These are phyloP conservation scores for Leptopilina clavipes DNA, from an alignment of 1,140 invertebrate species.

Conservation along the genomic window DNA sequence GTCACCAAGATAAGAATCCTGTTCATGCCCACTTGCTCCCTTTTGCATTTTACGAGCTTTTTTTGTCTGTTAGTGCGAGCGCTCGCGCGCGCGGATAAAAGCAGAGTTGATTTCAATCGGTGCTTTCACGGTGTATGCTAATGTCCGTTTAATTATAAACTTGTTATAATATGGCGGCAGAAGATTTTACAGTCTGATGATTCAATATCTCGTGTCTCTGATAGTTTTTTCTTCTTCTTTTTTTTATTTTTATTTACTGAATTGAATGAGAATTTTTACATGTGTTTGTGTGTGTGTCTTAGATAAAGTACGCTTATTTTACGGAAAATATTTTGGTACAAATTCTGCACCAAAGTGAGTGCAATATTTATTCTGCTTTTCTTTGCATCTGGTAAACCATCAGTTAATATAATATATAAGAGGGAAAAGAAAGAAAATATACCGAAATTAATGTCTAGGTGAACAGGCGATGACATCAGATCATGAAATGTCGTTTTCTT, in stretches of 20 bases:
- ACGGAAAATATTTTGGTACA: too few relatives aligned
- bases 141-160: slow-evolving; percentile 5
- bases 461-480: slow-evolving; percentile 33
- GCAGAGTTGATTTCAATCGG: neutral
- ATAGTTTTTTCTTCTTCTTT: neutral
- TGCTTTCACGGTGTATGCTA: slow-evolving; percentile 9
- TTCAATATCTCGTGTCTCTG: neutral
- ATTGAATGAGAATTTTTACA: neutral
- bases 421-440: neutral
- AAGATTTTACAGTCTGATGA: neutral
- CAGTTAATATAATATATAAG: too few relatives aligned
- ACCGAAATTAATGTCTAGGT: slow-evolving; percentile 29
- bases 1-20: neutral
- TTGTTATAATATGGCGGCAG: neutral
- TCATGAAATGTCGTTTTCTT: slow-evolving; percentile 25
- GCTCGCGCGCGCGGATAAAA: too few relatives aligned
- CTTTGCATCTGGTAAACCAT: too few relatives aligned
- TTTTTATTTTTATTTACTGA: neutral
- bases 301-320: too few relatives aligned
- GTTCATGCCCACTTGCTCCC: slow-evolving; percentile 14
- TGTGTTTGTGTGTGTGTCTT: too few relatives aligned
- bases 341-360: too few relatives aligned
- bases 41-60: neutral
- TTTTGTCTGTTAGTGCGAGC: neutral
- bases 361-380: too few relatives aligned